These are phyloP conservation scores for Buathra laborator DNA, from an alignment of 2,888 invertebrate species.

Conservation along the genomic window DNA sequence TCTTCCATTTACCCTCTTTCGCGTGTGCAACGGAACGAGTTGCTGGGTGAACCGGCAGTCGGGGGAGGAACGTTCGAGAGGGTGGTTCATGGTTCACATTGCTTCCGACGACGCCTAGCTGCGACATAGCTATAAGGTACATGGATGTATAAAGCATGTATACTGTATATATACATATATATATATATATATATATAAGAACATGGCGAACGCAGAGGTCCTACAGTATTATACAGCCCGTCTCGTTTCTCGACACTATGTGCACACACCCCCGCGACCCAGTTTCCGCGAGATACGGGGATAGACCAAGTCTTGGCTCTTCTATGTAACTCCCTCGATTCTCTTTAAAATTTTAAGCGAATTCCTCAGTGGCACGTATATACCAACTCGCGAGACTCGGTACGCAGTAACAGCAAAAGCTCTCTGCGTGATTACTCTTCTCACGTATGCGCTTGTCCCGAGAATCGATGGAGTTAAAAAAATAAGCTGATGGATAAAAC, in stretches of 20 bases:
- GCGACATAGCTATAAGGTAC: conserved; percentile 48
- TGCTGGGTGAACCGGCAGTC: conserved; percentile 53
- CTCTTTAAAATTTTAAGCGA: conserved; percentile 68
- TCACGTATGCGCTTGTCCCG: conserved; percentile 5
- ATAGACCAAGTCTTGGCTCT: conserved; percentile 31
- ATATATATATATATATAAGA: conserved; percentile 13
- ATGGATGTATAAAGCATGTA: conserved; percentile 41
- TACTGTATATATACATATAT: not conserved
- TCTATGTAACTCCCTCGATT: conserved; percentile 58
- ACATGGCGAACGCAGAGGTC: conserved; percentile 54
- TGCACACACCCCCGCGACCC: conserved; percentile 49
- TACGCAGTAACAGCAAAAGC: conserved; percentile 21
- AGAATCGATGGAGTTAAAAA: not conserved
- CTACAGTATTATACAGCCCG: conserved; percentile 53
- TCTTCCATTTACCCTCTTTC: conserved; percentile 23
- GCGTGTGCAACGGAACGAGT: conserved; percentile 51
- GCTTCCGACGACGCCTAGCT: conserved; percentile 56
- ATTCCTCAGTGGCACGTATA: conserved; percentile 60
- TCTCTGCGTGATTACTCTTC: conserved; percentile 41
- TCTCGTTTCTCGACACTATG: conserved; percentile 54
- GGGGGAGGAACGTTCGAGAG: not conserved
- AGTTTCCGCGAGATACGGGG: conserved; percentile 47
- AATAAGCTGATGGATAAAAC: conserved; percentile 1
- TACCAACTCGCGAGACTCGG: conserved; percentile 12
- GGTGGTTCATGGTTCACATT: conserved; percentile 63